Evolutionary conservation across 2,888 invertebrate species (phyloP), one percentile per base, ranked within the genome.

Genomic region (Auanema sp.): DNA sequence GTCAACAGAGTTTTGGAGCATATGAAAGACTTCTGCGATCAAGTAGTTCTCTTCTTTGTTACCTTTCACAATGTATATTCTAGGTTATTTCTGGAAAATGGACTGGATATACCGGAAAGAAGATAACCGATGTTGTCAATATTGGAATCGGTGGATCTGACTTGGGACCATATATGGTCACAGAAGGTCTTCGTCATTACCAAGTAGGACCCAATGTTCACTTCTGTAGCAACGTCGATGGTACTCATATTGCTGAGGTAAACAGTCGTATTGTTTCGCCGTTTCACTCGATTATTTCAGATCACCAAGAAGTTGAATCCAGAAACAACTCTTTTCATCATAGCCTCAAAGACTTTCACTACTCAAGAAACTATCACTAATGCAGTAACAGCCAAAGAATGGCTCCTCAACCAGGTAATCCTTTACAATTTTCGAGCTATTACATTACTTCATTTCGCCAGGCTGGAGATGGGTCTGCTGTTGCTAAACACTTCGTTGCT

Each of bases 121-220:
- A 90, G 65, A 97, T 99, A 66, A 93, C 92, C 54, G 96, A 98
- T 87, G 92, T 98, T 44, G 91, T 98, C 66, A 99, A 98, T 86
- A 98, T 99, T 85, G 98, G 98, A 66, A 99, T 99, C 83, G 98
- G 98, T 41, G 98, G 98, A 43, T 98, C 97, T 0, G 98, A 99
- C 87, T 88, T 99, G 84, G 98, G 98, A 1, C 98, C 98, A 0
- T 87, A 95, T 53, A 98, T 98, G 98, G 98, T 96, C 50, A 96
- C 96, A 0, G 98, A 99, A 86, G 95, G 97, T 0, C 87, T 99
- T 59, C 93, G 93, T 81, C 91, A 93, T 14, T 95, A 90, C 83
- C 90, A 90, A 76, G 57, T 74, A 41, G 93, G 94, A 0, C 89
- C 95, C 3, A 90, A 90, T 75, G 88, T 90, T 54, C 95, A 99